Percentiles rank a stretch among this genome's conserved stretches.
Evolutionary conservation across 1,140 invertebrate genomes (phyloP).

Genomic region (Tachypleus tridentatus): DNA sequence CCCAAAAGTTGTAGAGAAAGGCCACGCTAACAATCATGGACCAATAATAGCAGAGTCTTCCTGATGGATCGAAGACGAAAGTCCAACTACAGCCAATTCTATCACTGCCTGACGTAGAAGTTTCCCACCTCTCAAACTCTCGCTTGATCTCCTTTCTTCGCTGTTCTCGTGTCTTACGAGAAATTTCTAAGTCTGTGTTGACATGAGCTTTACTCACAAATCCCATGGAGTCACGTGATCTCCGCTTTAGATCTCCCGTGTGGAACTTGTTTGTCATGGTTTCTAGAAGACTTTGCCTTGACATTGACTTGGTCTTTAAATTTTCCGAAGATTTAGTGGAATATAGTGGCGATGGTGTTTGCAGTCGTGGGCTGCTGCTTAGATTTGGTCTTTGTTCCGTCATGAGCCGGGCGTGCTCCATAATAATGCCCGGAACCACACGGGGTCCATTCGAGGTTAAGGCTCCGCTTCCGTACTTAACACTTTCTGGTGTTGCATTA

Average conservation of each 20-base stretch:
- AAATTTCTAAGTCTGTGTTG: conserved; percentile 24
- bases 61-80: conserved; percentile 54
- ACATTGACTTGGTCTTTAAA: conserved; percentile 39
- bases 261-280: conserved; percentile 51
- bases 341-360: conserved; percentile 19
- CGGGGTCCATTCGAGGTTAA: conserved; percentile 48
- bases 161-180: conserved; percentile 16
- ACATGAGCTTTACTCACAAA: conserved; percentile 31
- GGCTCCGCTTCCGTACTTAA: conserved; percentile 43
- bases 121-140: conserved; percentile 43
- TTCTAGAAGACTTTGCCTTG: conserved; percentile 46
- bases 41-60: conserved; percentile 87
- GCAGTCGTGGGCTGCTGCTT: conserved; percentile 30
- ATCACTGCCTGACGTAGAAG: conserved; percentile 26
- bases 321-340: conserved; percentile 30
- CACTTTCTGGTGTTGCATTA: conserved; percentile 40
- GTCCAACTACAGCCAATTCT: conserved; percentile 56
- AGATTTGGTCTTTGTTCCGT: conserved; percentile 30
- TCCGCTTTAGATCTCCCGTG: conserved; percentile 29
- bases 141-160: conserved; percentile 49
- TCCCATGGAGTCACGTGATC: conserved; percentile 28
- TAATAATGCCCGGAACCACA: conserved; percentile 49
- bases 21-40: conserved; percentile 93
- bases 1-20: conserved; percentile 98
- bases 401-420: conserved; percentile 33